Base-by-base conservation (phyloP, 1,140 invertebrate species). In the Drosophila parabipectinata region DNA sequence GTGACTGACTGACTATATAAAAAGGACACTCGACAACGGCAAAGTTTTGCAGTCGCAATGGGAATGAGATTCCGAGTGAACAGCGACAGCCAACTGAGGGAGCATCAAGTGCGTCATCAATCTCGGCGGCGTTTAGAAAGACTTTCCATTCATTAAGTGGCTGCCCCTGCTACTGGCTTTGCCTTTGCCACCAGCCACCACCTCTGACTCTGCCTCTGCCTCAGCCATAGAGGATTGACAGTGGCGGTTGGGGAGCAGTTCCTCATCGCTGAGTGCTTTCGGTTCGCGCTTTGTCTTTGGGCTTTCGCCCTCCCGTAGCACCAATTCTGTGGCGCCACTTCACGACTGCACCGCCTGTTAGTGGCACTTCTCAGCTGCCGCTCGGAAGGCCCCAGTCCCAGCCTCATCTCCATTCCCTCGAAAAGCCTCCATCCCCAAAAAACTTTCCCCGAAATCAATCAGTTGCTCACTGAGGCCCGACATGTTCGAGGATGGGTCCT, bases 81-180 rank as follows among this genome's bases (percentile, higher is more conserved):
- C 66, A 59, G 52, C 39, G 54, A 30, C 5, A 66, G 18, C 53
- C 63, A 72, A 48, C 73, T 73, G 73, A 55, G 68, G 71, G 58
- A 61, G 69, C 56, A 78, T 85, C 79, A 87, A 87, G 82, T 82
- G 79, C 83, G 82, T 88, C 82, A 87, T 87, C 82, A 87, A 87
- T 87, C 82, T 87, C 61, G 56, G 64, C 64, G 57, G 60, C 74
- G 73, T 69, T 63, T 68, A 51, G 62, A 66, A 55, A 60, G 73
- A 69, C 62, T 67, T 81, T 66, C 55, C 66, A 82, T 85, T 85
- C 78, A 85, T 87, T 75, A 77, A 77, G 73, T 77, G 80, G 71
- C 68, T 73, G 74, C 37, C 45, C 4, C 55, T 15, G 15, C 14
- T 14, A 18, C 15, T 26, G 5, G 26, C 8, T 32, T 32, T 32